Conservation (phyloP, 1,140 invertebrate species). For the Drosophila kepulauana region DNA sequence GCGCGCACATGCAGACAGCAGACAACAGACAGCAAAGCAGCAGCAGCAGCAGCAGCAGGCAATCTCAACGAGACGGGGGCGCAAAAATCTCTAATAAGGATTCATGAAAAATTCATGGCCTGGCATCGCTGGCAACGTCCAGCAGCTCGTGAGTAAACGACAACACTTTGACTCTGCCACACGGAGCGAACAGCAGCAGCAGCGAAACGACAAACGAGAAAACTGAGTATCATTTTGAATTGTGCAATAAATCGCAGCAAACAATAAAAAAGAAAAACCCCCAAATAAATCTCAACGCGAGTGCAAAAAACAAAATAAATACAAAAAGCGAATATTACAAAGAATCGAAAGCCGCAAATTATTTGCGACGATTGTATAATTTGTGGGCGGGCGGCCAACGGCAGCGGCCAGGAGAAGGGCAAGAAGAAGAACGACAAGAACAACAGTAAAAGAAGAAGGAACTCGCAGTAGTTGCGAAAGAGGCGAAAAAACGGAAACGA, state of each 20-base stretch:
- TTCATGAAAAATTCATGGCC: slow-evolving; percentile 79
- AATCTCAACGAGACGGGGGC: slow-evolving; percentile 72
- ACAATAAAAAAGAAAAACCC: background rate
- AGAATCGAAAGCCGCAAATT: slow-evolving; percentile 29
- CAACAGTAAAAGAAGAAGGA: slow-evolving; percentile 2
- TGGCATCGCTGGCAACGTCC: slow-evolving; percentile 67
- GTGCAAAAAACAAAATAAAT: slow-evolving; percentile 22
- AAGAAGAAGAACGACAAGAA: background rate
- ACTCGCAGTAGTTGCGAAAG: background rate
- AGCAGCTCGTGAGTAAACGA: slow-evolving; percentile 79
- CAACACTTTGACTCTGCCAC: slow-evolving; percentile 78
- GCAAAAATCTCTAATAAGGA: slow-evolving; percentile 79
- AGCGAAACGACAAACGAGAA: slow-evolving; percentile 17
- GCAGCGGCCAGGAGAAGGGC: slow-evolving; percentile 58
- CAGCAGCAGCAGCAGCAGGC: slow-evolving; percentile 9
- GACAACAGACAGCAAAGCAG: slow-evolving; percentile 39
- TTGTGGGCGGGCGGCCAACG: slow-evolving; percentile 63
- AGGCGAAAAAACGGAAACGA: slow-evolving; percentile 20
- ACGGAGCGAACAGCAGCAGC: slow-evolving; percentile 58
- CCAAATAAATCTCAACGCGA: slow-evolving; percentile 5
- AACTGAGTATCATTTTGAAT: slow-evolving; percentile 23
- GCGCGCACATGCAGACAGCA: slow-evolving; percentile 36
- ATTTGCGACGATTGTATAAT: slow-evolving; percentile 70
- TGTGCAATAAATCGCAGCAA: slow-evolving; percentile 66
- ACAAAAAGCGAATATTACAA: slow-evolving; percentile 1